These are phyloP conservation scores for Mellivora capensis DNA, from an alignment of 2,113 vertebrate species.

Conservation along the genomic window DNA sequence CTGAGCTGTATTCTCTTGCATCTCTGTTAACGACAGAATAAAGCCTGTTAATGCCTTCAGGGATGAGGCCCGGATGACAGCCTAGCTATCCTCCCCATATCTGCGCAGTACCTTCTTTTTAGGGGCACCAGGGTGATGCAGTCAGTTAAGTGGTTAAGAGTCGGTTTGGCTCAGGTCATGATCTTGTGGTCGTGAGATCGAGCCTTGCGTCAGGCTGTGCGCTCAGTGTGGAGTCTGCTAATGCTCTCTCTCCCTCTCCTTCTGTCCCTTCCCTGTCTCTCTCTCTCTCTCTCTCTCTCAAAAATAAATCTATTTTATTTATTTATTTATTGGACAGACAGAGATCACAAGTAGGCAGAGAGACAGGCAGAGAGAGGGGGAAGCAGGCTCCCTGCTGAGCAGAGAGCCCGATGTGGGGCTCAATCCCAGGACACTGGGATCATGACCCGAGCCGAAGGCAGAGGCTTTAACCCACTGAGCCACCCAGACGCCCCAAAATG, in stretches of 20 bases:
- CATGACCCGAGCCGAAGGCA: too few relatives aligned
- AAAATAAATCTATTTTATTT: neutral
- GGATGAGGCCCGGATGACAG: neutral
- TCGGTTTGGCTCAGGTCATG: neutral
- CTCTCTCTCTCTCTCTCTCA: neutral
- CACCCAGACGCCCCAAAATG: too few relatives aligned
- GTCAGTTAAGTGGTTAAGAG: neutral
- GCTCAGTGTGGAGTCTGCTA: neutral
- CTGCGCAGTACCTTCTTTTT: neutral
- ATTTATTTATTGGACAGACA: too few relatives aligned
- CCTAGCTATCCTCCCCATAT: neutral
- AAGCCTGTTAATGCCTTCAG: neutral
- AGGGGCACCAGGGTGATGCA: neutral
- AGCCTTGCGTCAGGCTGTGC: neutral
- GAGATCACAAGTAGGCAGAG: too few relatives aligned
- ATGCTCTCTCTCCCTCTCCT: neutral
- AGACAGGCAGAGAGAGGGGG: too few relatives aligned
- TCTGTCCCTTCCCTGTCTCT: neutral
- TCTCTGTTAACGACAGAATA: neutral
- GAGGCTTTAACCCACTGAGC: too few relatives aligned
- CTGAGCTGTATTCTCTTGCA: neutral
- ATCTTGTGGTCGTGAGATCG: neutral
- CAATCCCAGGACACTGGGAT: too few relatives aligned
- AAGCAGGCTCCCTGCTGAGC: too few relatives aligned
- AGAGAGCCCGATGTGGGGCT: too few relatives aligned